Base-by-base conservation (phyloP, 1,140 invertebrate species). In the Drosophila nasuta region DNA sequence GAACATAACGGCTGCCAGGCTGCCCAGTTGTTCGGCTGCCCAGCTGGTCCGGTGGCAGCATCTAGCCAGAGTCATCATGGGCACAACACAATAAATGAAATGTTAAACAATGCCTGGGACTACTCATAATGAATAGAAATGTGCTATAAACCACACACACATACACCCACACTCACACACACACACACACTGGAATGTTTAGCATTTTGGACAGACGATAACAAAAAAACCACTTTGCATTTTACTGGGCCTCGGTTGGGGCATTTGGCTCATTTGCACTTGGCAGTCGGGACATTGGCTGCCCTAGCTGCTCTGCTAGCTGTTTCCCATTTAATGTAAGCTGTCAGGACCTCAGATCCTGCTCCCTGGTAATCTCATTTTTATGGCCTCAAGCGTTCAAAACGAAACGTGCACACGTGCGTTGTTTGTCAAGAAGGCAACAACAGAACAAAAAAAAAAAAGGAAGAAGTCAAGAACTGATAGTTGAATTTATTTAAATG, bases 91-190 rank as follows among this genome's bases (percentile, higher is more conserved):
- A 83, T 88, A 83, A 88, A 87, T 71, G 83, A 82, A 88, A 83
- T 77, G 80, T 57, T 88, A 73, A 67, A 75, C 85, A 75, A 72
- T 73, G 74, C 63, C 78, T 62, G 54, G 75, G 72, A 81, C 81
- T 81, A 79, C 85, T 78, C 85, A 89, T 89, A 88, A 88, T 88
- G 83, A 89, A 89, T 89, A 88, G 85, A 83, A 88, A 88, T 89
- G 83, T 63, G 75, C 81, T 76, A 85, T 88, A 89, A 89, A 89
- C 85, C 79, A 75, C 56, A 71, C 41, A 56, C 17, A 56, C 5
- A 33, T 3, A 38, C 35, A 38, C 35, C 2, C 10, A 38, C 33
- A 33, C 30, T 7, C 30, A 33, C 30, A 33, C 5, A 33, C 30
- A 6, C 30, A 7, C 6, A 33, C 30, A 63, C 41, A 41, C 38